These are phyloP conservation scores for Otus scops DNA, from an alignment of 2,797 vertebrate genomes.

Conservation along the genomic window DNA sequence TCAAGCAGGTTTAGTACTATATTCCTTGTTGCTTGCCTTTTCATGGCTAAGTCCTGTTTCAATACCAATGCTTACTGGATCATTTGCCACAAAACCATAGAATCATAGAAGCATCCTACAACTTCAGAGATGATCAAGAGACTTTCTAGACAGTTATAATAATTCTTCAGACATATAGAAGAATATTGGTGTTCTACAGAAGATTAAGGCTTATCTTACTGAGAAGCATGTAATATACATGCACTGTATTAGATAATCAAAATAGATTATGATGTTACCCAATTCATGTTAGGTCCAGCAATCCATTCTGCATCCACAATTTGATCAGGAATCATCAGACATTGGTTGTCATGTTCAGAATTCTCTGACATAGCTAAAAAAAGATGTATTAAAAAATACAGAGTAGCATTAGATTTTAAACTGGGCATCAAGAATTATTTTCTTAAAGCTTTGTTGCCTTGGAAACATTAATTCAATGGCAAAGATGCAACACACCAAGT, in stretches of 20 bases:
- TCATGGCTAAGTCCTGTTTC: neutral
- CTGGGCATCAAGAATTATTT: neutral
- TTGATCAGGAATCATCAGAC: conserved; percentile 3
- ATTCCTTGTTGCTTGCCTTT: neutral
- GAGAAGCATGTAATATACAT: neutral
- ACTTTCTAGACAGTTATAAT: neutral
- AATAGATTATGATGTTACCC: conserved; percentile 57
- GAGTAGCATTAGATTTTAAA: neutral
- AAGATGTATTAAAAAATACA: neutral
- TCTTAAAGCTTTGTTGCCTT: neutral
- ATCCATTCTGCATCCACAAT: conserved; percentile 67
- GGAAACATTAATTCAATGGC: neutral
- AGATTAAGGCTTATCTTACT: neutral
- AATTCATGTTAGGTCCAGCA: conserved; percentile 56
- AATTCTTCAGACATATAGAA: neutral
- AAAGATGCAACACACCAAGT: neutral
- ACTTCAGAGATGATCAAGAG: neutral
- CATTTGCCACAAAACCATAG: neutral
- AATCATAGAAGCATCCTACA: neutral
- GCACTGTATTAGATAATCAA: neutral
- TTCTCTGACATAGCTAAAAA: conserved; percentile 65
- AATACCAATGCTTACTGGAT: neutral
- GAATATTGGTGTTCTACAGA: neutral
- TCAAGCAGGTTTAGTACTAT: neutral
- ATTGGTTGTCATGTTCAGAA: conserved; percentile 36